Conservation (phyloP, 2,113 vertebrate species). For the Anhinga rufa region DNA sequence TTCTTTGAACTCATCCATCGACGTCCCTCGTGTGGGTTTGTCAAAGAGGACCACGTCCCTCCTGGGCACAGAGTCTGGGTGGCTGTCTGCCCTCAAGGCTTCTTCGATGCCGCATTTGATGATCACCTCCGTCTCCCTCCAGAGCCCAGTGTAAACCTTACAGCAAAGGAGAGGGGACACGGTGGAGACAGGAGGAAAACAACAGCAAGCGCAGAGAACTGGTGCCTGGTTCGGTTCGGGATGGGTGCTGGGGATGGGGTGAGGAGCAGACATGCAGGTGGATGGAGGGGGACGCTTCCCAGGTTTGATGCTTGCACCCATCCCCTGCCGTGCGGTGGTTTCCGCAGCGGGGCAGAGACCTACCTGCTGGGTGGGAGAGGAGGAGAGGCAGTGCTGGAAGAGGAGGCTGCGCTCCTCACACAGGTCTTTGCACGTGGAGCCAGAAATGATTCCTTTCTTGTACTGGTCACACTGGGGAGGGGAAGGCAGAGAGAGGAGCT, state of each 20-base stretch:
- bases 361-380: conserved; percentile 87
- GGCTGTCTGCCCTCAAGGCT: conserved; percentile 62
- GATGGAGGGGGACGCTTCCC: background rate
- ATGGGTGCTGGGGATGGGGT: accelerated
- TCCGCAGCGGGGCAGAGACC: background rate
- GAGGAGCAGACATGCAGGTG: background rate
- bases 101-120: conserved; percentile 91
- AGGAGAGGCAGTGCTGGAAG: conserved; percentile 87
- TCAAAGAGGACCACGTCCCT: conserved; percentile 86
- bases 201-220: background rate
- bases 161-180: background rate
- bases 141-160: conserved; percentile 93
- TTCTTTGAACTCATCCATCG: conserved; percentile 93
- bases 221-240: background rate
- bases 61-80: conserved; percentile 55
- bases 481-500: background rate
- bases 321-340: accelerated
- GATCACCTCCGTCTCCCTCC: conserved; percentile 88
- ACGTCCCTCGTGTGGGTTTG: conserved; percentile 92
- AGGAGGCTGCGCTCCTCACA: conserved; percentile 83
- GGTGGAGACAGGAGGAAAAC: background rate
- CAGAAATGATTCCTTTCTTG: conserved; percentile 91
- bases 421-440: conserved; percentile 88
- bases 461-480: conserved; percentile 91
- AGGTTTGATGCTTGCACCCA: background rate